Percentiles rank a stretch among this genome's conserved stretches.
Evolutionary conservation across 2,888 invertebrate species (phyloP).

Genomic region (Lomographa bimaculata): DNA sequence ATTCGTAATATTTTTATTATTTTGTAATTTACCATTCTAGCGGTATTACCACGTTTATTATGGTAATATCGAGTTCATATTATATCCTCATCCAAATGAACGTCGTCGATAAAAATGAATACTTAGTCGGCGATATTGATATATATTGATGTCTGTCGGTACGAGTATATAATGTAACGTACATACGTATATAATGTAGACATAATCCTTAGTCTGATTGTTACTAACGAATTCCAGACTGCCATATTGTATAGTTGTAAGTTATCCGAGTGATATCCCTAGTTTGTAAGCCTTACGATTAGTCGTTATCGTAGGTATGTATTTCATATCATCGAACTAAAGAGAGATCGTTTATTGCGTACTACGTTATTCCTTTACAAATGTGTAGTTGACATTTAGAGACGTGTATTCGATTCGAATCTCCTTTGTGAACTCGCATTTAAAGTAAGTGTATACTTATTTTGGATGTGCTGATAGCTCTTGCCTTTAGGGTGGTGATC

Average conservation of each 20-base stretch:
- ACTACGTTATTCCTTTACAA: conserved; percentile 1
- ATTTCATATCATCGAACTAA: conserved; percentile 22
- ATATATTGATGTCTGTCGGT: too few species aligned
- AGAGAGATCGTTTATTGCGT: conserved; percentile 3
- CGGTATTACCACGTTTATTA: too few species aligned
- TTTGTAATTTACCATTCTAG: too few species aligned
- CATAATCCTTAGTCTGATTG: conserved; percentile 2
- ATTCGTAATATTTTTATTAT: too few species aligned
- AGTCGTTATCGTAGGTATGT: conserved; percentile 1
- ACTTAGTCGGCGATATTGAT: too few species aligned
- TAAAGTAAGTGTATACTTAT: conserved; percentile 1
- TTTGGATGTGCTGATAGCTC: conserved; percentile 22
- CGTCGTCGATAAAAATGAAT: too few species aligned
- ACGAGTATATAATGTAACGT: too few species aligned
- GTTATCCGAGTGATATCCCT: conserved; percentile 30
- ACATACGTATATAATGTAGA: too few species aligned
- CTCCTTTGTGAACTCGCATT: conserved; percentile 5
- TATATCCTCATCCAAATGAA: too few species aligned
- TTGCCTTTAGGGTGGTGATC: conserved; percentile 37
- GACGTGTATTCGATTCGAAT: not conserved
- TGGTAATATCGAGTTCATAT: too few species aligned
- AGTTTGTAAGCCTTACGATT: conserved; percentile 20
- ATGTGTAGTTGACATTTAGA: not conserved
- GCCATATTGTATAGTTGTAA: conserved; percentile 54
- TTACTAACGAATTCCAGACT: conserved; percentile 48